phyloP scores from a whole-genome alignment of 2,888 invertebrate species.

The Griposia aprilina region DNA sequence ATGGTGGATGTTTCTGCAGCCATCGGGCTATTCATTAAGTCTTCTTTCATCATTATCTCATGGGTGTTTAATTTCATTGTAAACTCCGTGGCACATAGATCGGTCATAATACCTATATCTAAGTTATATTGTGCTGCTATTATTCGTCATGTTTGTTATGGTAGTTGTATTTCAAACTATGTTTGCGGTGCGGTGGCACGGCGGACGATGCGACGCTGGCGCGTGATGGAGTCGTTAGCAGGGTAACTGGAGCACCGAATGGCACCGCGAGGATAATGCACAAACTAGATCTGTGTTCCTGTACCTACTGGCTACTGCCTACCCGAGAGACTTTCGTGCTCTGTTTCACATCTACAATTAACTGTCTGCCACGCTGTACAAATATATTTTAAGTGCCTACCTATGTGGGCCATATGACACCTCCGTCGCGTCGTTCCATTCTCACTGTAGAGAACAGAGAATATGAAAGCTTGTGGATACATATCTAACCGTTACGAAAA shows the following conservation, averaged over 20 bases:
- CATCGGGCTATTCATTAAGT: neutral
- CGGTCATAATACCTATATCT: neutral
- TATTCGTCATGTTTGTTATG: conserved; percentile 17
- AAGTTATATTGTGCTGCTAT: conserved; percentile 17
- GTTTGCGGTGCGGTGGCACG: conserved; percentile 40
- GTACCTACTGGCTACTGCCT: conserved; percentile 65
- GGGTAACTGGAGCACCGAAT: conserved; percentile 80
- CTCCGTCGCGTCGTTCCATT: conserved; percentile 44
- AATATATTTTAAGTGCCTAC: conserved; percentile 40
- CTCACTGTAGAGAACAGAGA: conserved; percentile 38
- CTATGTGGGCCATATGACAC: conserved; percentile 47
- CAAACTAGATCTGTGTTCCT: conserved; percentile 71
- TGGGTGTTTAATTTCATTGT: conserved; percentile 4
- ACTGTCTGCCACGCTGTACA: conserved; percentile 51
- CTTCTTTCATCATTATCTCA: neutral
- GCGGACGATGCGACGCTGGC: conserved; percentile 27
- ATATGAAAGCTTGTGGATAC: conserved; percentile 44
- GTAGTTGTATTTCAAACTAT: conserved; percentile 32
- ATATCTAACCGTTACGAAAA: neutral
- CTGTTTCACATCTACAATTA: conserved; percentile 83
- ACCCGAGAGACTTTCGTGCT: conserved; percentile 79
- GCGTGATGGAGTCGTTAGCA: conserved; percentile 76
- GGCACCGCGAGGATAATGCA: conserved; percentile 74
- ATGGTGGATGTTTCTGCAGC: neutral
- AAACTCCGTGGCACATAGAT: neutral